Conservation (phyloP, 1,140 invertebrate species). For the Orchesella cincta region DNA sequence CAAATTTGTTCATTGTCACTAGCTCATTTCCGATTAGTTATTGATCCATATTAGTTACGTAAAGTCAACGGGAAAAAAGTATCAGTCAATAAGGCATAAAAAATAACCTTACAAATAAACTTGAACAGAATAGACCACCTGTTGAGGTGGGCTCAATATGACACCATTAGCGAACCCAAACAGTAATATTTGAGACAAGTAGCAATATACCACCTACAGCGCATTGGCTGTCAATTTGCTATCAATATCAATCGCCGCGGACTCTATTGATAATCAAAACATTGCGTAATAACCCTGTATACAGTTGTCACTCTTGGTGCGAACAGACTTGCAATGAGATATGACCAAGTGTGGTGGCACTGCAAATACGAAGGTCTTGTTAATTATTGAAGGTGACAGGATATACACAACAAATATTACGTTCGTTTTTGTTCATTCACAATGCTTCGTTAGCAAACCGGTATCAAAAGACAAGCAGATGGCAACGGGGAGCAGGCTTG, state of each 20-base stretch:
- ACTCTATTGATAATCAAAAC: background rate
- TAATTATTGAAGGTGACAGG: constrained; percentile 27
- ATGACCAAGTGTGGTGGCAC: background rate
- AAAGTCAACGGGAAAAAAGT: too few relatives aligned
- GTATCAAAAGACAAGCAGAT: constrained; percentile 24
- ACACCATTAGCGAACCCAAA: background rate
- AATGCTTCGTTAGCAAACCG: constrained; percentile 17
- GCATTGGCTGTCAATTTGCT: constrained; percentile 23
- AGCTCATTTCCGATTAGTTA: constrained; percentile 6
- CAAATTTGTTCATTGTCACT: background rate
- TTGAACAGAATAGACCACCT: constrained; percentile 11
- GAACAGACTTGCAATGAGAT: constrained; percentile 7
- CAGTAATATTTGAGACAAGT: background rate
- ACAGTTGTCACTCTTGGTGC: constrained; percentile 4
- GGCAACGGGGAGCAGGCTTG: too few relatives aligned
- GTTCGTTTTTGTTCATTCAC: background rate
- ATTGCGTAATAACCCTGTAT: background rate
- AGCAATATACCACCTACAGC: constrained; percentile 11
- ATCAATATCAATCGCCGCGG: background rate
- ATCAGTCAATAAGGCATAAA: too few relatives aligned
- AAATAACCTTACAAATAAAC: too few relatives aligned
- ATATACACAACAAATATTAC: background rate
- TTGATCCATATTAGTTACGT: background rate
- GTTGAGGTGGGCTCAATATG: constrained; percentile 5
- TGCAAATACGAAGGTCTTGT: background rate